Conservation (phyloP, 2,797 vertebrate species). For the Anisognathus igniventris region DNA sequence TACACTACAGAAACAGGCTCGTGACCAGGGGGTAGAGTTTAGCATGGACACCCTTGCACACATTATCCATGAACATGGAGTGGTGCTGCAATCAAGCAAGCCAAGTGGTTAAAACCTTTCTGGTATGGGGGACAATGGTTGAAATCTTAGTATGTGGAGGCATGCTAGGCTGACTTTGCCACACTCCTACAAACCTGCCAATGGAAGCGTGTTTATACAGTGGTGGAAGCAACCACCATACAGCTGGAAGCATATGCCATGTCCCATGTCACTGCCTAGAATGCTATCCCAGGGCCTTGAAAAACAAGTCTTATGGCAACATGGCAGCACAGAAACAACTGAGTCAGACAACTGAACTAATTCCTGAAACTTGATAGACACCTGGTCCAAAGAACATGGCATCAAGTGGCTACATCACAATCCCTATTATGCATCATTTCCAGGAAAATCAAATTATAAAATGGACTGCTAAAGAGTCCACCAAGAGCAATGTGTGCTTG, state of each 20-base stretch:
- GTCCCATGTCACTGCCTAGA: neutral
- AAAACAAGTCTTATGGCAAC: neutral
- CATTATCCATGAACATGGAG: neutral
- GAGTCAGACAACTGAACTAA: neutral
- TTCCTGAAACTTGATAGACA: neutral
- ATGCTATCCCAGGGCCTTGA: neutral
- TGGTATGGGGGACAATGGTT: neutral
- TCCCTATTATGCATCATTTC: neutral
- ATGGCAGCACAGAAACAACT: neutral
- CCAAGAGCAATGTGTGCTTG: neutral
- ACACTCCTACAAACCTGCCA: neutral
- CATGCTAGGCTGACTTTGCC: rapidly evolving
- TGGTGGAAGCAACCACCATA: neutral
- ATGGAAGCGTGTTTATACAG: neutral
- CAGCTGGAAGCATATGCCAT: neutral
- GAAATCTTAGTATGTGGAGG: neutral
- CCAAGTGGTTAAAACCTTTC: neutral
- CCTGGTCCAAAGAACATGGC: neutral
- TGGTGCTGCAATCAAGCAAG: neutral
- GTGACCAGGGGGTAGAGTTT: rapidly evolving
- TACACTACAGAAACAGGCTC: neutral
- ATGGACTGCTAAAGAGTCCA: neutral
- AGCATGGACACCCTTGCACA: neutral
- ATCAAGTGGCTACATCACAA: neutral
- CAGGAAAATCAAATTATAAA: neutral